These are phyloP conservation scores for Glyphotaelius pellucidus DNA, from an alignment of 2,888 invertebrate species.

Conservation along the genomic window DNA sequence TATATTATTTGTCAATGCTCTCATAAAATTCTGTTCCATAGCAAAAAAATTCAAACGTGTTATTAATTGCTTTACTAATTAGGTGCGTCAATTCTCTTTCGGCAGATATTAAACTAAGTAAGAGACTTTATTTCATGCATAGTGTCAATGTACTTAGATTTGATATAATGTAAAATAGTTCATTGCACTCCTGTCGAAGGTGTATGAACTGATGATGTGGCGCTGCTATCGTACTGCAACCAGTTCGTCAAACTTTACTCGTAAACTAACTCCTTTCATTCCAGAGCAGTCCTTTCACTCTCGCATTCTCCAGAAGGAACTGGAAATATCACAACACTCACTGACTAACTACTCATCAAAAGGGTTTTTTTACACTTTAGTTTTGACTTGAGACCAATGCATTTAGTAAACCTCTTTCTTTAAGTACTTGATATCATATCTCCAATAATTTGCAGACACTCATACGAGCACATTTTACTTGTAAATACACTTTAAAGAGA, in stretches of 20 bases:
- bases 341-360: background rate
- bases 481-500: background rate
- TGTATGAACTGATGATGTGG: slow-evolving; percentile 24
- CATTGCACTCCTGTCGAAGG: slow-evolving; percentile 14
- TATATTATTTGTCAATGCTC: background rate
- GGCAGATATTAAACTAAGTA: background rate
- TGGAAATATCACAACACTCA: background rate
- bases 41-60: background rate
- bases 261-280: background rate
- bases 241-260: slow-evolving; percentile 18
- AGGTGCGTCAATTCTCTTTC: background rate
- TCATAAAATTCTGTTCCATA: background rate
- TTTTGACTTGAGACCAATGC: background rate
- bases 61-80: background rate
- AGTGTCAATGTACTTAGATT: background rate
- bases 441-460: background rate
- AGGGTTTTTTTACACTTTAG: background rate
- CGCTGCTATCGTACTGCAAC: background rate
- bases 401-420: background rate
- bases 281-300: background rate
- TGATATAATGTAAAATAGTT: background rate
- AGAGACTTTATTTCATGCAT: background rate
- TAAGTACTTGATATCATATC: background rate
- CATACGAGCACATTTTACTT: background rate
- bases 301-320: background rate